Conservation (phyloP, 2,113 vertebrate genomes). For the Tichodroma muraria region DNA sequence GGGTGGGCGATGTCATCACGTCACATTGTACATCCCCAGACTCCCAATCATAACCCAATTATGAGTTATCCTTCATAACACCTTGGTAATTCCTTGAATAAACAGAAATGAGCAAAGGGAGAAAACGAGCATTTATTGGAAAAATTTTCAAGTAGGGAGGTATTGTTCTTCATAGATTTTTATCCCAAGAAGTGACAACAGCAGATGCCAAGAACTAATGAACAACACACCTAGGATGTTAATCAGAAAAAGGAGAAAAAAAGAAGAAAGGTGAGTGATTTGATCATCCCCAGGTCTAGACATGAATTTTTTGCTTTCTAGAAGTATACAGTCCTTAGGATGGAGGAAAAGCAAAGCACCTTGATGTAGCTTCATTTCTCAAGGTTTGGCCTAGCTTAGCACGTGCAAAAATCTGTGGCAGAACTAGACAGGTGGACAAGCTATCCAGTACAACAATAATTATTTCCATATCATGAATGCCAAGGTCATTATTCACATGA, state of each 20-base stretch:
- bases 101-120: background rate
- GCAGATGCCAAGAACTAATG: background rate
- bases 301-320: background rate
- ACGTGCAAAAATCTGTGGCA: background rate
- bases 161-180: background rate
- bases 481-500: background rate
- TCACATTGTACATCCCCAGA: background rate
- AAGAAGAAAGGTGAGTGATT: background rate
- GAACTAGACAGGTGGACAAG: background rate
- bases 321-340: background rate
- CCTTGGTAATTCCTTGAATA: background rate
- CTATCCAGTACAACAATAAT: background rate
- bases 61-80: background rate
- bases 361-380: background rate
- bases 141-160: background rate
- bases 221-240: background rate
- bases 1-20: rapidly evolving
- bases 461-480: background rate
- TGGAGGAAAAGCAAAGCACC: background rate
- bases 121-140: background rate
- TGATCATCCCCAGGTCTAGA: background rate
- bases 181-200: background rate
- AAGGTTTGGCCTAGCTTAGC: background rate
- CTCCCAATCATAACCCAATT: no score
- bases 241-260: background rate